Conservation (phyloP, 1,140 invertebrate genomes). For the Sarcophaga peregrina region DNA sequence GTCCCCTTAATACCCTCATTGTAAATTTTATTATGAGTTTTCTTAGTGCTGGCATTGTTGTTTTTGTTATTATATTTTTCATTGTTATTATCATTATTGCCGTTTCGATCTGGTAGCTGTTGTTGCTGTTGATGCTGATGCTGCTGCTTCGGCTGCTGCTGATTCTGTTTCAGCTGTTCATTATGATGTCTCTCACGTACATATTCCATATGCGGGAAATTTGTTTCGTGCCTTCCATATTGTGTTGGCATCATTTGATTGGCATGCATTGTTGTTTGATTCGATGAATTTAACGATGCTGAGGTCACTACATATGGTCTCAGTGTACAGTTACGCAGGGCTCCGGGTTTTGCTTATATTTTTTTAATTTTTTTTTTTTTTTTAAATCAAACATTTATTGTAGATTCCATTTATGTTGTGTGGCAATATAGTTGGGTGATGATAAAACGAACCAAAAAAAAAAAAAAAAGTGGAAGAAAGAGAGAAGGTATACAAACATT, state of each 20-base stretch:
- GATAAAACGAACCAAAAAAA: constrained; percentile 39
- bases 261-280: constrained; percentile 66
- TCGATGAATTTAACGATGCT: constrained; percentile 65
- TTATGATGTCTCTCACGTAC: constrained; percentile 64
- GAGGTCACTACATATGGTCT: constrained; percentile 68
- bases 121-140: not conserved
- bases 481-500: not conserved
- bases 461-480: constrained; percentile 4
- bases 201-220: constrained; percentile 66
- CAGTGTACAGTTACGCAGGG: constrained; percentile 85
- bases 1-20: constrained; percentile 46
- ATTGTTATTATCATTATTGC: constrained; percentile 32
- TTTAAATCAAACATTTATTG: not conserved
- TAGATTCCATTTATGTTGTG: not conserved
- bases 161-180: not conserved
- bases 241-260: constrained; percentile 64
- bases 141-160: constrained; percentile 50
- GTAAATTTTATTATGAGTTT: constrained; percentile 37
- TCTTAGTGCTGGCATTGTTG: constrained; percentile 24
- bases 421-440: not conserved
- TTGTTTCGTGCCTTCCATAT: constrained; percentile 65
- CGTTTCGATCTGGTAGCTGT: constrained; percentile 31
- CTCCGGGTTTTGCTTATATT: constrained; percentile 77
- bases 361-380: not conserved
- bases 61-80: not conserved